A percentile compares a stretch with the other conserved stretches of the same genome.
phyloP scores from a whole-genome alignment of 1,140 invertebrate genomes.

The Hermetia illucens region DNA sequence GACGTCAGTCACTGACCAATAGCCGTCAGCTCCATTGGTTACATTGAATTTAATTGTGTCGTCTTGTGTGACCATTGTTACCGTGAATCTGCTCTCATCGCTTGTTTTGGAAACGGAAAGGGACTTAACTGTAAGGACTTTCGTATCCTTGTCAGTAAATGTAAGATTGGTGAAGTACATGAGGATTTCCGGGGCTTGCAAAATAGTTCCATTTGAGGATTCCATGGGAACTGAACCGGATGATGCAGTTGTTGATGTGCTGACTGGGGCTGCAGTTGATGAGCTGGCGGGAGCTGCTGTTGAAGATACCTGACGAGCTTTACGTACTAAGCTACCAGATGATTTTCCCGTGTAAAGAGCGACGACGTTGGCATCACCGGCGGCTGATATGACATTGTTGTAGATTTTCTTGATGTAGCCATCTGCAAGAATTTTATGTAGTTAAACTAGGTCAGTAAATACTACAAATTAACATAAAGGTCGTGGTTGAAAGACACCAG shows the following conservation, averaged over 20 bases:
- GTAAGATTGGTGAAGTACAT: not conserved
- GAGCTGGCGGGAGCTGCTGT: not conserved
- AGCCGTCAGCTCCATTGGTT: not conserved
- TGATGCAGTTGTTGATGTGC: not conserved
- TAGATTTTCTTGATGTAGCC: too few species aligned
- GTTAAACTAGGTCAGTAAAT: too few species aligned
- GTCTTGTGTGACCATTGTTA: not conserved
- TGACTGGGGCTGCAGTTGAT: not conserved
- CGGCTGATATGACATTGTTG: too few species aligned
- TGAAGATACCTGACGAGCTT: conserved; percentile 1
- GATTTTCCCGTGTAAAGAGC: too few species aligned
- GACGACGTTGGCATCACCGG: too few species aligned
- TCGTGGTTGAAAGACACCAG: too few species aligned
- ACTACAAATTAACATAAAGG: too few species aligned
- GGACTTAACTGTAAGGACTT: not conserved
- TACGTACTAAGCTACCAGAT: too few species aligned
- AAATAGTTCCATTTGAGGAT: too few species aligned
- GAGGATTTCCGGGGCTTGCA: too few species aligned
- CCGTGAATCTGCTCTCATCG: not conserved
- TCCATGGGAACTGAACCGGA: not conserved
- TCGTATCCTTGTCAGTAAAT: not conserved
- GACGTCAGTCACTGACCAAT: not conserved
- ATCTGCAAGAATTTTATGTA: too few species aligned
- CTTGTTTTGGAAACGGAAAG: not conserved
- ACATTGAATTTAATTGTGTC: not conserved